Evolutionary conservation across 2,797 vertebrate species (phyloP), one percentile per base, ranked within the genome.

Genomic region (Phoxinus dragarum): DNA sequence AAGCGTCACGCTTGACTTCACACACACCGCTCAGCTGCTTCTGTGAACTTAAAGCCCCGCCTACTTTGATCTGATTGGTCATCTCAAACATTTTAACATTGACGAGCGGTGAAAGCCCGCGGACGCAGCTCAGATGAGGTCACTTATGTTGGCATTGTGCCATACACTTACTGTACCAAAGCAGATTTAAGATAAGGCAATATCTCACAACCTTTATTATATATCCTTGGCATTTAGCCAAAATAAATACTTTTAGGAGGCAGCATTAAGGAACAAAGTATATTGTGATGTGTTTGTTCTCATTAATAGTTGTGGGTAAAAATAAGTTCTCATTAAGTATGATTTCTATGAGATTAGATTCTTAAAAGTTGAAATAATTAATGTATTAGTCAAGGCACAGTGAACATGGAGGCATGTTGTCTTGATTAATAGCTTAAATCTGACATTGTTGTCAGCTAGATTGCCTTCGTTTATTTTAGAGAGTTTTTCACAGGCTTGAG

Each of bases 401-500:
- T 75, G 31, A 36, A 54, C 73, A 23, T 36, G 3, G 31, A 75
- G 54, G 36, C 52, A 68, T 34, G 40, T 42, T 67, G 56, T 71
- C 61, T 71, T 75, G 71, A 80, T 71, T 86, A 59, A 40, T 54
- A 72, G 38, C 34, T 61, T 38, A 47, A 52, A 40, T 31, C n/a
- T 68, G 47, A 52, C 79, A 52, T 34, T 81, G 80, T 42, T 69
- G n/a, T 36, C 11, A 81, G 36, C 40, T 52, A 21, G 34, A 19
- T 74, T 74, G 66, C 75, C 17, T 17, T 11, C 21, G 7, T 69
- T 52, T 84, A 44, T 66, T 61, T 64, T 73, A 85, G 61, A 71
- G 17, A 49, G 7, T 67, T 44, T 86, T 77, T 69, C 72, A 47
- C 40, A 71, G 49, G 44, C 47, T 81, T 75, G 16, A 81, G 72